phyloP scores from a whole-genome alignment of 2,113 vertebrate species.

The Cricetomys ansorgei region DNA sequence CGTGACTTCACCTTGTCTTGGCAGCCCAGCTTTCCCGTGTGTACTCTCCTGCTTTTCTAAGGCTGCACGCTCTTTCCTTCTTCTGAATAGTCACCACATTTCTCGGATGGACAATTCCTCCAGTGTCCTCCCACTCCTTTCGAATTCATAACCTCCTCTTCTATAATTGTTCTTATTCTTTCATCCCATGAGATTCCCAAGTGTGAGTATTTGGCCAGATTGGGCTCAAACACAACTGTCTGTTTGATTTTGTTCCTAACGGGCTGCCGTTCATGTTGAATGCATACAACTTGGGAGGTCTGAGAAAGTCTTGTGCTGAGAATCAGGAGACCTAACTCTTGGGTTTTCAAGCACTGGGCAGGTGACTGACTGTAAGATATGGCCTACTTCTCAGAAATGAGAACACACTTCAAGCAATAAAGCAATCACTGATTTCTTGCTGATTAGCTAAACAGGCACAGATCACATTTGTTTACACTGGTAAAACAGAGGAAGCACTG shows the following conservation, averaged over 20 bases:
- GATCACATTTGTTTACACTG: neutral
- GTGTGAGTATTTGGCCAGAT: neutral
- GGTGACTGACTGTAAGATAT: neutral
- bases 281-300: neutral
- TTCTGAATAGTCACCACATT: neutral
- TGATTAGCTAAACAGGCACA: neutral
- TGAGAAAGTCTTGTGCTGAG: neutral
- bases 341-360: neutral
- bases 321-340: neutral
- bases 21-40: neutral
- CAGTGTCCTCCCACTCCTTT: neutral
- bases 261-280: neutral
- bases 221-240: neutral
- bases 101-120: neutral
- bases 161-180: neutral
- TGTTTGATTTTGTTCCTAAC: neutral
- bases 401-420: neutral
- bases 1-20: neutral
- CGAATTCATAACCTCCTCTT: neutral
- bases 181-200: neutral
- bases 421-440: neutral
- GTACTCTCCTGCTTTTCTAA: neutral
- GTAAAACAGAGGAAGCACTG: constrained; percentile 21
- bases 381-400: neutral
- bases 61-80: neutral